phyloP scores from a whole-genome alignment of 2,113 vertebrate genomes.

The Cynopterus brachyotis region DNA sequence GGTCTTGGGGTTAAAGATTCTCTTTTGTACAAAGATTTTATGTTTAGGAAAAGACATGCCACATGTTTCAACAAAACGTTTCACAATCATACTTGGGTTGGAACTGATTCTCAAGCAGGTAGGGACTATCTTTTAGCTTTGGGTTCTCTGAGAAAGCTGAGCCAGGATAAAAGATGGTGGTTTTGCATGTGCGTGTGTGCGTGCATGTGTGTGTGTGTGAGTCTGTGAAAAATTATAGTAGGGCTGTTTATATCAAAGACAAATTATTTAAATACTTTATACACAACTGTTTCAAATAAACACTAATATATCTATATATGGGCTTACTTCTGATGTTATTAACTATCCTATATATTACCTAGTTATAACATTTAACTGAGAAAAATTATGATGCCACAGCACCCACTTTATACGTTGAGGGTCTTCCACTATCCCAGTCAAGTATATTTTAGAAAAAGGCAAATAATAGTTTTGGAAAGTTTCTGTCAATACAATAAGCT shows the following conservation, averaged over 20 bases:
- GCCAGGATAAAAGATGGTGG: neutral
- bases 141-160: neutral
- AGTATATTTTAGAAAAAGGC: neutral
- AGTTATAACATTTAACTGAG: neutral
- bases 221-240: neutral
- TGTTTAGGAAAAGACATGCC: neutral
- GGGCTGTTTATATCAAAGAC: neutral
- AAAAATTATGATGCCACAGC: neutral
- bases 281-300: neutral
- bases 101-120: neutral
- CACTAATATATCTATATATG: neutral
- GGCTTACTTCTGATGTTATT: neutral
- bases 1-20: neutral
- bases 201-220: no score
- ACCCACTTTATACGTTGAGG: neutral
- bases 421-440: neutral
- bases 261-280: constrained; percentile 24
- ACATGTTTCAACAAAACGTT: neutral
- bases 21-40: neutral
- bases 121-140: neutral
- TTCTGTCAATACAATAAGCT: neutral
- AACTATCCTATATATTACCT: neutral
- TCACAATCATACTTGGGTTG: neutral
- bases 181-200: no score
- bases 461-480: neutral